phyloP scores from a whole-genome alignment of 2,797 vertebrate species.

The Rhynchonycteris naso region DNA sequence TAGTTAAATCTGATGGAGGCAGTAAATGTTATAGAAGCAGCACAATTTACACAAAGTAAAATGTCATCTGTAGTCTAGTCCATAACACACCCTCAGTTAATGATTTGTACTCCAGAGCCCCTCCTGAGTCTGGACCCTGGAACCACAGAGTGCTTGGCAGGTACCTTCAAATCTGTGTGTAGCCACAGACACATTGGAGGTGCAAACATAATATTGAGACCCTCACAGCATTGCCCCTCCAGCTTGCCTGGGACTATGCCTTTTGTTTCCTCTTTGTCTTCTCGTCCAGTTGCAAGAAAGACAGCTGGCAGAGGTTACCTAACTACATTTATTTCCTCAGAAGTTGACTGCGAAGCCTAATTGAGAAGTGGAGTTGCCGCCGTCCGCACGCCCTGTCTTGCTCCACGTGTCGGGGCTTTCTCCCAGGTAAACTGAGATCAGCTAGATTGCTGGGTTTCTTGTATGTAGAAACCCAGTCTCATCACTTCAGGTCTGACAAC shows the following conservation, averaged over 20 bases:
- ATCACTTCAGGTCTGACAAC: not conserved
- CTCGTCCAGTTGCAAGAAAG: not conserved
- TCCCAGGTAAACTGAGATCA: not conserved
- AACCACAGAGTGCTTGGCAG: not conserved
- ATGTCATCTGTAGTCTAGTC: not conserved
- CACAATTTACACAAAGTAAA: not conserved
- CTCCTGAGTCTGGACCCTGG: not conserved
- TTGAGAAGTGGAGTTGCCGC: not conserved
- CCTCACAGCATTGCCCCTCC: not conserved
- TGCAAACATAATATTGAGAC: not conserved
- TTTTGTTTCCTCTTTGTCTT: not conserved
- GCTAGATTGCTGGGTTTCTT: not conserved
- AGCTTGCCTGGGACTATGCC: not conserved
- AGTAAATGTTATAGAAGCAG: constrained; percentile 20
- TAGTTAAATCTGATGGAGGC: not conserved
- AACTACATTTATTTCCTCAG: not conserved
- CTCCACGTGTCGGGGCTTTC: not conserved
- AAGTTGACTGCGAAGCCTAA: not conserved
- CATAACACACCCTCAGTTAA: not conserved
- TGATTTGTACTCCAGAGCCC: not conserved
- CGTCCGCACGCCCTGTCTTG: not conserved
- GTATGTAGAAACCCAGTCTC: not conserved
- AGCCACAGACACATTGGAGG: not conserved
- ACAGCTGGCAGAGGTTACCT: not conserved
- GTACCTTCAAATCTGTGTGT: not conserved